Conservation (phyloP, 1,140 invertebrate genomes). For the Vollenhovia emeryi region DNA sequence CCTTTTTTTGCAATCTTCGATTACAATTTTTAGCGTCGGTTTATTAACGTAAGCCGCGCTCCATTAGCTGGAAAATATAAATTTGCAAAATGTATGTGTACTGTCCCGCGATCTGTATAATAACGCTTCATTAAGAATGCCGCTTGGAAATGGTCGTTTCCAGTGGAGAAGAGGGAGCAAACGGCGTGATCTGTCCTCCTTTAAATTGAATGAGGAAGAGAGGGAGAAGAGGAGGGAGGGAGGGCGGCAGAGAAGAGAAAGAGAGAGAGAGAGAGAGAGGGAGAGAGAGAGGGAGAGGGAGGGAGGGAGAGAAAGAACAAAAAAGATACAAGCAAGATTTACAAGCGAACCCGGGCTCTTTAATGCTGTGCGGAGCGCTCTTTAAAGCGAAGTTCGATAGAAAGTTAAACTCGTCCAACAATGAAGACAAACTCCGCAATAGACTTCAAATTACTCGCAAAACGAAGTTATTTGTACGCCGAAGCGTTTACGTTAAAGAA, state of each 20-base stretch:
- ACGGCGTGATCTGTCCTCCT: constrained; percentile 31
- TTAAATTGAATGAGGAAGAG: constrained; percentile 49
- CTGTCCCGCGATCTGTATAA: constrained; percentile 58
- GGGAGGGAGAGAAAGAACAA: constrained; percentile 19
- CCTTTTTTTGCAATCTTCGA: constrained; percentile 24
- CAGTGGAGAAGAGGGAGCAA: constrained; percentile 34
- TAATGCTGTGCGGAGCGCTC: constrained; percentile 58
- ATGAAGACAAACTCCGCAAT: constrained; percentile 51
- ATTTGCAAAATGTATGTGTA: constrained; percentile 28
- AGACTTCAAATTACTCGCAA: constrained; percentile 70
- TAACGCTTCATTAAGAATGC: constrained; percentile 72
- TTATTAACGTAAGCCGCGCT: constrained; percentile 37
- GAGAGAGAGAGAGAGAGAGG: constrained; percentile 14
- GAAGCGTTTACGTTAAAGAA: constrained; percentile 54
- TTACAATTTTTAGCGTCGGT: constrained; percentile 14
- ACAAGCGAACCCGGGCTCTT: constrained; percentile 62
- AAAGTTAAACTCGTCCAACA: constrained; percentile 68
- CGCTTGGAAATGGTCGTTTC: constrained; percentile 66
- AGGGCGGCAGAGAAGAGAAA: background rate
- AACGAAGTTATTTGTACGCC: constrained; percentile 64
- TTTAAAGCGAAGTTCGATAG: constrained; percentile 65
- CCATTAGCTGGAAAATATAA: constrained; percentile 51
- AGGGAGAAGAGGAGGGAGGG: constrained; percentile 5
- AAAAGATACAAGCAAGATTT: constrained; percentile 70
- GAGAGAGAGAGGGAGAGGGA: constrained; percentile 8